Evolutionary conservation across 2,113 vertebrate genomes (phyloP), one percentile per base, ranked within the genome.

Genomic region (Columba janthina): DNA sequence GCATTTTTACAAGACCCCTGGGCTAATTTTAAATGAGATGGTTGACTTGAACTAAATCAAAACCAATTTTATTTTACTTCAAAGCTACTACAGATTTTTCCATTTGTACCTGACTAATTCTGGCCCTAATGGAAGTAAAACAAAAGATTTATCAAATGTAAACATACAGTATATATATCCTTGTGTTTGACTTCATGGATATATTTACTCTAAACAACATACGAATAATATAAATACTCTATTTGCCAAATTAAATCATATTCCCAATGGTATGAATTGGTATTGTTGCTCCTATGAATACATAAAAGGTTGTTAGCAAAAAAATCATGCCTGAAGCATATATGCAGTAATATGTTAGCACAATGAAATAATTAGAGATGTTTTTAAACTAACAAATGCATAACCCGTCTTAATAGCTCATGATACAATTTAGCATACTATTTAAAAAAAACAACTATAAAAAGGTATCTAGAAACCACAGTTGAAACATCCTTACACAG

Each of bases 1-100:
- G 98, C 98, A 98, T 98, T 98, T 98, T 98, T 98, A 97, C 94
- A 94, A 97, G 96, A 96, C 97, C 98, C 98, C 97, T 97, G 92
- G 98, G 98, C 98, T 98, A 98, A 98, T 98, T 98, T 98, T 97
- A 98, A 98, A 98, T 98, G 97, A 99, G 98, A 98, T 97, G 97
- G 98, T 98, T 99, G 97, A 98, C 96, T 98, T 98, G 97, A 98
- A 98, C 94, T 96, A 97, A 97, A 97, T 98, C 97, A 97, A 97
- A 97, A 89, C 53, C 88, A 85, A 91, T 96, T 97, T 97, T 92
- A 94, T 96, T 97, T 98, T 96, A 94, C 81, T 97, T 96, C 94
- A 95, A 96, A 97, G 82, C 76, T 96, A 95, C 95, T 85, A 95
- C 65, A 71, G 94, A 82, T 96, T 96, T 97, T 97, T 96, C 79